Evolutionary conservation across 1,140 invertebrate genomes (phyloP), one percentile per base, ranked within the genome.

Genomic region (Monochamus saltuarius): DNA sequence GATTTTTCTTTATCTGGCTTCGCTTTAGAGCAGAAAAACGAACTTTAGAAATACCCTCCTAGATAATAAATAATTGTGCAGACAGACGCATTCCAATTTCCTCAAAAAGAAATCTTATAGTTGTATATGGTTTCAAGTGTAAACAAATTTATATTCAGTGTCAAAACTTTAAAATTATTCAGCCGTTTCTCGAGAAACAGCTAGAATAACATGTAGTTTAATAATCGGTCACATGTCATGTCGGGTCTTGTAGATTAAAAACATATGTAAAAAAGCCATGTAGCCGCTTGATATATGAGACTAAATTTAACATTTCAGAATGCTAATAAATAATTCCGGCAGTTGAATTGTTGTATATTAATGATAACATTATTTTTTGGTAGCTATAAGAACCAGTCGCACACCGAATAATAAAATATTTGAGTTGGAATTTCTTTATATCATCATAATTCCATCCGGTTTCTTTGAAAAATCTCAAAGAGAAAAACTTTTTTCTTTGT

Each of bases 261-360:
- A 43, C 53, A 43, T 35, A 56, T 56, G 53, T 56, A 56, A 34
- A 43, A 13, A 56, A 8, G 22, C n/a, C n/a, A 13, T 36, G 34
- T 34, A 9, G 29, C 7, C 11, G 22, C 22, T 29, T 51, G 49
- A 51, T 36, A 51, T 51, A 51, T 51, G 49, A 29, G 49, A 36
- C 49, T 29, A 6, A 29, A 38, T 51, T 36, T 22, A 37, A 17
- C 34, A 13, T 51, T 51, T 51, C 49, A 17, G 14, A 51, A 37
- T 35, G n/a, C 11, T 36, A 29, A 51, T 51, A 51, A 51, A 51
- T 51, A 51, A 22, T 36, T 14, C 34, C 7, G n/a, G 29, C 11
- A 22, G 29, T 36, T n/a, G 49, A 14, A 13, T 51, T 14, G 7
- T n/a, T 51, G 10, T 14, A 14, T 51, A 29, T 35, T n/a, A 51